These are phyloP conservation scores for Monarcha castaneiventris DNA, from an alignment of 2,113 vertebrate genomes.

Conservation along the genomic window DNA sequence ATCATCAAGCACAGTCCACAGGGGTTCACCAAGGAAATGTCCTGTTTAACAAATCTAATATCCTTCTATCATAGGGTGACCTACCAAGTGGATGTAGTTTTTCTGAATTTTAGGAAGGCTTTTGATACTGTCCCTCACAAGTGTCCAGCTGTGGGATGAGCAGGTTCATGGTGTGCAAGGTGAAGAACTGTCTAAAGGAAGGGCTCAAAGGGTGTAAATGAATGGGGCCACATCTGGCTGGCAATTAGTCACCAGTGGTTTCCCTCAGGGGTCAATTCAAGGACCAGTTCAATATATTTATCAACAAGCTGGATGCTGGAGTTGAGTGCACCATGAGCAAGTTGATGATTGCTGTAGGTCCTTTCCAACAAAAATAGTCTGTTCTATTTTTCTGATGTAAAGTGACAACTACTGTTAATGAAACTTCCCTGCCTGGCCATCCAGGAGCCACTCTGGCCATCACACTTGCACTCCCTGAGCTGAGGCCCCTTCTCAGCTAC, in stretches of 20 bases:
- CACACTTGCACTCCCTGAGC: fast-evolving
- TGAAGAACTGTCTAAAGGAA: not conserved
- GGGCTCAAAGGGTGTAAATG: not conserved
- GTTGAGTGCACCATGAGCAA: not conserved
- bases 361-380: not conserved
- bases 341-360: not conserved
- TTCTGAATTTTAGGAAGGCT: not conserved
- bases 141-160: not conserved
- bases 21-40: not conserved
- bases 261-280: not conserved
- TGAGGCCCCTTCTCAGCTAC: not conserved
- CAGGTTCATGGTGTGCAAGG: not conserved
- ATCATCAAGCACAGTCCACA: not conserved
- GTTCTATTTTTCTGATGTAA: not conserved
- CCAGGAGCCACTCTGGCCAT: not conserved
- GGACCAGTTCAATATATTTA: not conserved
- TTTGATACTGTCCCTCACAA: not conserved
- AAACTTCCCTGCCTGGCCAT: not conserved
- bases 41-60: not conserved
- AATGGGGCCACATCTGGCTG: not conserved
- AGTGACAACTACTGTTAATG: not conserved
- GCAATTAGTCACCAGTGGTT: not conserved
- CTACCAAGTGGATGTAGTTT: not conserved
- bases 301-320: not conserved
- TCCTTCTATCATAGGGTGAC: not conserved